Base-by-base conservation (phyloP, 2,797 vertebrate genomes). In the Iguana delicatissima region DNA sequence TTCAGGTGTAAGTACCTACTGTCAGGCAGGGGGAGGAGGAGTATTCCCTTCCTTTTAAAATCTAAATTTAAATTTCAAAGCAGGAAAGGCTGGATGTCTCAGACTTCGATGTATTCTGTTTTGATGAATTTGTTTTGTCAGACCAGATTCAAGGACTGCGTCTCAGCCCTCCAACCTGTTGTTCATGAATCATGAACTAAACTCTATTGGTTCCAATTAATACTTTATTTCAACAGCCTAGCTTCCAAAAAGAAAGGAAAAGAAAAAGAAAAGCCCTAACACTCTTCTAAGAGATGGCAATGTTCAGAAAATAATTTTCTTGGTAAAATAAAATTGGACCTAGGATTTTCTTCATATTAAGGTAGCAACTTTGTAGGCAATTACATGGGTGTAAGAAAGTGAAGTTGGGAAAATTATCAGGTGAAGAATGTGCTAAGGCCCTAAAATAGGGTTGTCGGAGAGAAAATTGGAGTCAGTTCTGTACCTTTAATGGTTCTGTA, bases 21-120 rank as follows among this genome's bases (percentile, higher is more conserved):
- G 59, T 24, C 42, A n/a, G 62, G 22, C 22, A 10, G 18, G 59
- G 62, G 82, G 24, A 57, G 50, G 29, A 6, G 18, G n/a, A 10
- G 8, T 26, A 62, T 89, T 59, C 57, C 3, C 16, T 18, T 59
- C 57, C 57, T 59, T 59, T 59, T 16, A 84, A 77, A 26, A 72
- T 74, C 64, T 74, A 46, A 62, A 62, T 90, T 81, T 74, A 86
- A 74, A 86, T 50, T 73, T 90, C 82, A 64, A 73, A 59, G 22
- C 29, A 57, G 32, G 74, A 81, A 74, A 24, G 55, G 50, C 18
- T 74, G 38, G 55, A 8, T 14, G 50, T 35, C 73, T 4, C 77
- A 3, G 4, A 22, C 76, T 80, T 55, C 80, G 59, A 73, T 55
- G 84, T 72, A 46, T 26, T 50, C 16, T 29, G 64, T 42, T 69